phyloP scores from a whole-genome alignment of 2,113 vertebrate genomes.

The Plecturocebus donacophilus region DNA sequence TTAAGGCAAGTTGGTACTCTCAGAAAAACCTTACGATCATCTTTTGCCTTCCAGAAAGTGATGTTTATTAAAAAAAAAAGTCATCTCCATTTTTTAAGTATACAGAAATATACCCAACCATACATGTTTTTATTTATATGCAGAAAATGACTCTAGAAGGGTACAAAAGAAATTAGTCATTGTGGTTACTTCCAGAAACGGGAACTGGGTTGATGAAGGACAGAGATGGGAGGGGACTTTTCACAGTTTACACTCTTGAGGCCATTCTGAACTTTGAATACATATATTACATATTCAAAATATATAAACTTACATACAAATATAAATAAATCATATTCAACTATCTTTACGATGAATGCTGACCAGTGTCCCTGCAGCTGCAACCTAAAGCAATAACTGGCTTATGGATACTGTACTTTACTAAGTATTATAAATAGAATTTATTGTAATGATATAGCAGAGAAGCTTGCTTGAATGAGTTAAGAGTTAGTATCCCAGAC shows the following conservation, averaged over 20 bases:
- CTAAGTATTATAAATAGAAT: constrained; percentile 38
- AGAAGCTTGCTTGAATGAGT: not conserved
- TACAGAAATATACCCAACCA: not conserved
- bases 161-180: not conserved
- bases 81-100: not conserved
- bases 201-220: not conserved
- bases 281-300: not conserved
- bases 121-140: not conserved
- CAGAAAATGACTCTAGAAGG: not conserved
- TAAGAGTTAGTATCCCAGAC: not conserved
- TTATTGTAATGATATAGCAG: not conserved
- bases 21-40: not conserved
- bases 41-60: not conserved
- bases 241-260: not conserved
- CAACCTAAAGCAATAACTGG: not conserved
- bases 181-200: not conserved
- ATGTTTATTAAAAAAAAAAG: not conserved
- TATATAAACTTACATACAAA: not conserved
- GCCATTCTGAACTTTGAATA: not conserved
- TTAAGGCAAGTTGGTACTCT: not conserved
- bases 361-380: not conserved
- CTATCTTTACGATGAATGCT: not conserved
- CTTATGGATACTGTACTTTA: not conserved
- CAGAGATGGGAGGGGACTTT: not conserved
- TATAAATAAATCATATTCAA: not conserved